Evolutionary conservation across 2,888 invertebrate species (phyloP), one percentile per base, ranked within the genome.

Genomic region (Artemia sinica): DNA sequence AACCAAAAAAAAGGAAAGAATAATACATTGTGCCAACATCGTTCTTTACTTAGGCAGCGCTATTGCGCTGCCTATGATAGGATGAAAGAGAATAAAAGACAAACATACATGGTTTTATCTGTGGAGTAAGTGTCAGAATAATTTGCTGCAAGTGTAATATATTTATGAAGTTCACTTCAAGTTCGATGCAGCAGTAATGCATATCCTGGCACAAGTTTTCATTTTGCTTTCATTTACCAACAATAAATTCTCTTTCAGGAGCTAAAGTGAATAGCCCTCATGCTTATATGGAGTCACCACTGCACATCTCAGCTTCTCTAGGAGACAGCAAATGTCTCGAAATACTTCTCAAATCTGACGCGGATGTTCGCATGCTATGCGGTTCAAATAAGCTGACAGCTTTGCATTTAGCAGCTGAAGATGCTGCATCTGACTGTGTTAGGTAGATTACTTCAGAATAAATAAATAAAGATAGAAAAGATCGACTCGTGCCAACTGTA

Each of bases 391-490:
- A 85, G 74, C 84, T 87, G 68, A 91, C 92, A 0, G 88, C 92
- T 2, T 77, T 94, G 49, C 92, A 93, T 79, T 79, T 92, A 73
- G 90, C 92, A 8, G 89, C 91, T 0, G 90, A 91, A 75, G 91
- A 91, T 74, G 90, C 91, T 8, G 88, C 87, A 75, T 84, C 84
- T 0, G 86, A 88, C 72, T 90, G 91, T 73, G 86, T 86, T 0
- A 58, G 28, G 63, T 58, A 58, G 28, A 28, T 58, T 41, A 41
- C 41, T 41, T 41, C 41, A 41, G 41, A 41, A 41, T 41, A 41
- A 41, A 41, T 41, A 41, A 41, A 41, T 3, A 41, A 3, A 41
- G 41, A 41, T 3, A 41, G 41, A 18, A 18, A 18, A 18, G 18
- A 18, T 41, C 6, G 41, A 41, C 41, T 41, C 41, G 41, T 41